Conservation (phyloP, 2,888 invertebrate genomes). For the Agriotes lineatus region DNA sequence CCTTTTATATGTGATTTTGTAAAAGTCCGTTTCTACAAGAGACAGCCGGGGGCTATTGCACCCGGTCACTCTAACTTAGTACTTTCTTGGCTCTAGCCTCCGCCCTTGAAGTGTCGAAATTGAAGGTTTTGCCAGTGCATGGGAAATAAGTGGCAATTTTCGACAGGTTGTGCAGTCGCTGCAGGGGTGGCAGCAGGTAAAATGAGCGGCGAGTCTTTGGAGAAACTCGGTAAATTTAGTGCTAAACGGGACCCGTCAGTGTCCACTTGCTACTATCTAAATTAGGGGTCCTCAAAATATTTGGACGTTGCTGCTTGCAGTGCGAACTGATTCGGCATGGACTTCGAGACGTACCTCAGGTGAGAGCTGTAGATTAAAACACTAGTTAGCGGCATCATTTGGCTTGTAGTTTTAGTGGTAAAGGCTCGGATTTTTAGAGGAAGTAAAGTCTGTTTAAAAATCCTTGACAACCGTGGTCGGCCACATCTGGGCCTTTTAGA, state of each 20-base stretch:
- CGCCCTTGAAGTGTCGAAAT: background rate
- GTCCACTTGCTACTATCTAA: conserved; percentile 10
- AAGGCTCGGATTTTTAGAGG: no score
- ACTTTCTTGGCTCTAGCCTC: no score
- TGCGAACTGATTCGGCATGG: background rate
- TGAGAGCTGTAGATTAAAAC: no score
- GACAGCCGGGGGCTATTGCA: background rate
- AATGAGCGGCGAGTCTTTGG: conserved; percentile 7
- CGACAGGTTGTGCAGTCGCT: conserved; percentile 4
- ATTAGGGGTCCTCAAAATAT: background rate
- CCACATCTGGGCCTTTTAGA: no score
- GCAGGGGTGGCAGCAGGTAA: conserved; percentile 37
- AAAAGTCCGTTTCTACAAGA: no score
- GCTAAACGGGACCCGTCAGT: conserved; percentile 25
- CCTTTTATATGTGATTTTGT: no score
- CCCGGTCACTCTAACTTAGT: background rate
- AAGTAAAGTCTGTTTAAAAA: no score
- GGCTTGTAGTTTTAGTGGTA: no score
- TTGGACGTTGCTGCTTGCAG: background rate
- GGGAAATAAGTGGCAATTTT: conserved; percentile 14
- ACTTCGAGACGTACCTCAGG: background rate
- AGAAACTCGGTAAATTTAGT: conserved; percentile 20
- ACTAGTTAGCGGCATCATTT: no score
- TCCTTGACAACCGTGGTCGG: no score
- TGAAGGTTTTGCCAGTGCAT: background rate